Conservation (phyloP, 1,140 invertebrate genomes). For the Metaphire vulgaris region DNA sequence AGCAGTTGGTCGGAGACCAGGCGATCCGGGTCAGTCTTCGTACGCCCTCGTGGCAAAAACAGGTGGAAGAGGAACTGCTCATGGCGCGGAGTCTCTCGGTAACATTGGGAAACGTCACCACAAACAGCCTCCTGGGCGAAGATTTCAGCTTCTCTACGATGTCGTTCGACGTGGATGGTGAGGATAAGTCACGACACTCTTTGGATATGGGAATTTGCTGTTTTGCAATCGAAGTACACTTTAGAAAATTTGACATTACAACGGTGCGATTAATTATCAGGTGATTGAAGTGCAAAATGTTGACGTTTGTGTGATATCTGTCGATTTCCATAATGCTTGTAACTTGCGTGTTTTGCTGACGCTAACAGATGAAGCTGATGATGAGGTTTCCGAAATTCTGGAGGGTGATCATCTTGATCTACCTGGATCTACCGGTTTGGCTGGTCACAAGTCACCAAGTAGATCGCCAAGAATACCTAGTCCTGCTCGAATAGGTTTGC, state of each 20-base stretch:
- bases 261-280: background rate
- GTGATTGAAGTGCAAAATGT: background rate
- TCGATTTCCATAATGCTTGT: no score
- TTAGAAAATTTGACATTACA: background rate
- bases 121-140: conserved; percentile 49
- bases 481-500: background rate
- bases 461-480: background rate
- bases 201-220: background rate
- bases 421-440: background rate
- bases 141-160: conserved; percentile 36
- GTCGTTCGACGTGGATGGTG: conserved; percentile 29
- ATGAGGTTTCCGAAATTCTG: background rate
- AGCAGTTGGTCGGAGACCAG: conserved; percentile 57
- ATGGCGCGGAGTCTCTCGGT: conserved; percentile 75
- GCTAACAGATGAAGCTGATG: background rate
- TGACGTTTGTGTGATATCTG: no score
- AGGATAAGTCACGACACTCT: background rate
- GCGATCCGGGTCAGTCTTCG: conserved; percentile 68
- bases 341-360: no score
- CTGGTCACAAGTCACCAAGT: background rate
- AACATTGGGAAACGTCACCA: conserved; percentile 56
- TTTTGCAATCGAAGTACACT: background rate
- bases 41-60: conserved; percentile 72
- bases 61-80: conserved; percentile 72
- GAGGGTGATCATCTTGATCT: background rate